Evolutionary conservation across 1,140 invertebrate species (phyloP), one percentile per base, ranked within the genome.

Genomic region (Triops cancriformis): DNA sequence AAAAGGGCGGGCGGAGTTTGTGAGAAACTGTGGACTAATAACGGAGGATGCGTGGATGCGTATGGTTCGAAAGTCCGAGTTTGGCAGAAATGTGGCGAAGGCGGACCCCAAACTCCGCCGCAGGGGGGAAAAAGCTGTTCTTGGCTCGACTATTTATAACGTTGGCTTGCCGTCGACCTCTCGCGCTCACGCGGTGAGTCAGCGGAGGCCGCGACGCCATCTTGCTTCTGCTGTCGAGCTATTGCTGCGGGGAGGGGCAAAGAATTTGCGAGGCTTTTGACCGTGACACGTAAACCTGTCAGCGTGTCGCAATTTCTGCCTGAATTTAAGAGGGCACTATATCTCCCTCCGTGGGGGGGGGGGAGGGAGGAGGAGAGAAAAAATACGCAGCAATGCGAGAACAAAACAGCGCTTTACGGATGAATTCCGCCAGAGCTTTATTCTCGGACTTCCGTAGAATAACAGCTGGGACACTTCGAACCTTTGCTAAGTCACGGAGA

Each of bases 281-380:
- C 51, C 51, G 51, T 64, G 51, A 64, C 51, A 64, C 51, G 6
- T 64, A 64, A 64, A 64, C 51, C 51, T n/a, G 23, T 64, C 51
- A 18, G 23, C 51, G 7, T 14, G 5, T 64, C 51, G 51, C 18
- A 64, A n/a, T 64, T 64, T 37, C 31, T 37, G 31, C 31, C 2
- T 4, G 2, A 37, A 37, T 37, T 37, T 37, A 37, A 37, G 31
- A 37, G n/a, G 2, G 31, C 31, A 7, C 31, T 7, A 37, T 37
- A 37, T n/a, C n/a, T n/a, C 2, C 2, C 31, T 37, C 31, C 7
- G 2, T 37, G 31, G 31, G 31, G 31, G 2, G 7, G 31, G 31
- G n/a, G n/a, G n/a, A n/a, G n/a, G n/a, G n/a, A n/a, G n/a, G n/a
- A n/a, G n/a, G n/a, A n/a, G n/a, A n/a, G n/a, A n/a, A 37, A 37